These are phyloP conservation scores for Microctenopoma lineatum DNA, from an alignment of 2,797 vertebrate genomes.

Conservation along the genomic window DNA sequence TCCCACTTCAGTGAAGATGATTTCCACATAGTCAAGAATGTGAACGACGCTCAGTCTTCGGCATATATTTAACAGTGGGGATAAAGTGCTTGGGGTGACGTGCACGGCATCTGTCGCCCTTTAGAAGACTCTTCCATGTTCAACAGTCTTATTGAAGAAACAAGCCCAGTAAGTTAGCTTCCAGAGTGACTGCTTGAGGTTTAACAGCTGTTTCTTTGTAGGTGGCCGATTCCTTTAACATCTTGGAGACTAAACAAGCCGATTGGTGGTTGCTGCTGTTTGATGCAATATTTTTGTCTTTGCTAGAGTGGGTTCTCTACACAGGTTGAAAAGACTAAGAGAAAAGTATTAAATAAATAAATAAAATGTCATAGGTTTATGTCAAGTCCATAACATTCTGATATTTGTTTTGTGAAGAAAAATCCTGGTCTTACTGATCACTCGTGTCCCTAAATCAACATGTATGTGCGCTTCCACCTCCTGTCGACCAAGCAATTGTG, in stretches of 20 bases:
- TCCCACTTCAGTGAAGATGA: conserved; percentile 9
- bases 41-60: background rate
- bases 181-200: background rate
- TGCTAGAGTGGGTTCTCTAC: background rate
- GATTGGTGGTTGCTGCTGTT: background rate
- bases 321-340: background rate
- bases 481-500: background rate
- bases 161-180: background rate
- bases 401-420: background rate
- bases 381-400: background rate
- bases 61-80: background rate
- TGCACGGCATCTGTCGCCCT: background rate
- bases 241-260: background rate
- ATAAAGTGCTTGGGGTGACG: background rate
- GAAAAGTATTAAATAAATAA: background rate
- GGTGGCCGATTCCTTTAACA: background rate
- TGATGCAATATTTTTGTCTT: background rate
- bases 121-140: background rate
- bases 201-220: background rate
- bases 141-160: background rate
- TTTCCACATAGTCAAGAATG: background rate
- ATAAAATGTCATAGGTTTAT: background rate
- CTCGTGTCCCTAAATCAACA: background rate
- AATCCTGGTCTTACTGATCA: conserved; percentile 10
- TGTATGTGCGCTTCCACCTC: background rate